Base-by-base conservation (phyloP, 2,113 vertebrate species). In the Miniopterus natalensis region DNA sequence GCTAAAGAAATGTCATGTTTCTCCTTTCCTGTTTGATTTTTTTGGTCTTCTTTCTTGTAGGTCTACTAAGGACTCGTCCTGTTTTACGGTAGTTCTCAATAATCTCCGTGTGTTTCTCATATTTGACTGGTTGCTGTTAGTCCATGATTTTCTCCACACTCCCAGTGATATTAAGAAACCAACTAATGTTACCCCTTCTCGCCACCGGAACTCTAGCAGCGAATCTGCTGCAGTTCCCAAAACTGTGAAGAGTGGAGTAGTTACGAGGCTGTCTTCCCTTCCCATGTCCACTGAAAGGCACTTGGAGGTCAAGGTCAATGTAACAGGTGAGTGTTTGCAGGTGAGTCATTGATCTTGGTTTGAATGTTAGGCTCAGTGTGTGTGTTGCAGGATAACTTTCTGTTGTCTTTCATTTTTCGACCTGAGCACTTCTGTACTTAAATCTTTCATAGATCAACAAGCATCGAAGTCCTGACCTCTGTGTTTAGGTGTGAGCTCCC, bases 31-130 rank as follows among this genome's bases (percentile, higher is more conserved):
- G 27, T 84, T 75, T 66, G 71, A 14, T 91, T 95, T 59, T 95
- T 79, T 31, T 78, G 4, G 55, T 66, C 55, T 71, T 93, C 45
- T 80, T 90, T 79, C 84, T 8, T 91, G 10, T 89, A 99, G 99
- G 94, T 99, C 99, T 68, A 99, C 99, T 0, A 99, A 99, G 61
- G 99, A 99, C 78, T 99, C 99, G 1, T 99, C 99, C 80, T 99
- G 98, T 97, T 99, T 99, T 96, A 99, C 99, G 0, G 99, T 99
- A 15, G 99, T 99, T 75, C 98, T 99, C 95, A 99, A 99, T 98
- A 99, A 99, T 93, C 98, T 99, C 23, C 98, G 99, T 8, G 99
- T 99, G 0, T 99, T 99, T 92, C 98, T 99, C 49, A 99, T 99
- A 96, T 99, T 99, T 88, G 99, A 99, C 97, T 99, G 99, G 99